phyloP scores from a whole-genome alignment of 1,140 invertebrate species.

The Orius insidiosus region DNA sequence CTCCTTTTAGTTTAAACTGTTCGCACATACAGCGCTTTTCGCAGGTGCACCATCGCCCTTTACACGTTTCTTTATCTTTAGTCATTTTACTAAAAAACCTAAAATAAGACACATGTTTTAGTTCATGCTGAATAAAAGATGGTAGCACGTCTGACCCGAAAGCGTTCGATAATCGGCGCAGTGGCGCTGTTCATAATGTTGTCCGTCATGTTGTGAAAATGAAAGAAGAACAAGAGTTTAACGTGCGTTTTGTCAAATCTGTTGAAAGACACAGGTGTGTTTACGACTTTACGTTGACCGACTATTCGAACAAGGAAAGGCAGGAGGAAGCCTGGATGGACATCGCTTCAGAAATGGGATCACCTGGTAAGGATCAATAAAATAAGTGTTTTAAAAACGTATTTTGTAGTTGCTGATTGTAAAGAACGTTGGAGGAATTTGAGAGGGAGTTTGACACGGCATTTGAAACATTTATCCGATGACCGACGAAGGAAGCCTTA shows the following conservation, averaged over 20 bases:
- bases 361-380: conserved; percentile 1
- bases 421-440: conserved; percentile 27
- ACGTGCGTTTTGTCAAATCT: conserved; percentile 26
- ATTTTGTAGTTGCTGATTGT: conserved; percentile 24
- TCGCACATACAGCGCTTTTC: no score
- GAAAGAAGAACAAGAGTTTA: conserved; percentile 26
- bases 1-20: no score
- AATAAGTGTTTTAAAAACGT: background rate
- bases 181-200: background rate
- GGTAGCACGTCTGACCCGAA: no score
- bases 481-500: conserved; percentile 26
- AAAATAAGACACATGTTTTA: no score
- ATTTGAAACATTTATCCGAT: conserved; percentile 25
- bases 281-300: conserved; percentile 26
- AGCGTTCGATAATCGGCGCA: no score
- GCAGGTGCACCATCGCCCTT: no score
- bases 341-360: conserved; percentile 19
- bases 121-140: no score
- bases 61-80: no score
- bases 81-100: no score
- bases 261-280: conserved; percentile 25
- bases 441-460: conserved; percentile 25
- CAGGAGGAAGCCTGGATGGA: conserved; percentile 26
- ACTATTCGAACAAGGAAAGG: conserved; percentile 26
- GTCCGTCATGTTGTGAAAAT: background rate